phyloP scores from a whole-genome alignment of 2,888 invertebrate genomes.

The Liopterus haemorrhoidalis region DNA sequence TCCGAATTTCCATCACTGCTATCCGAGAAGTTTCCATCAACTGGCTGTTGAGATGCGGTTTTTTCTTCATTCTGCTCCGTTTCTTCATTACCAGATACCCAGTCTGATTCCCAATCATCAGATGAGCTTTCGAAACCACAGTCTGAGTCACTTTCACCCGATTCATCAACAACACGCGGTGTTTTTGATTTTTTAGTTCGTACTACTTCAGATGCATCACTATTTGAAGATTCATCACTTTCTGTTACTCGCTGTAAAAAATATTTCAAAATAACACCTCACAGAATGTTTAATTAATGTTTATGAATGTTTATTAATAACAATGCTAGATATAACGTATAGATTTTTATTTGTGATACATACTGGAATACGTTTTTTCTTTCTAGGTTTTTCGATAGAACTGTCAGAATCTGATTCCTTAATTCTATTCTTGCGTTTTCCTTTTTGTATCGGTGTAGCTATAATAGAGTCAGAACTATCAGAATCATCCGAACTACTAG shows the following conservation, averaged over 20 bases:
- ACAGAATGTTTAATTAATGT: not conserved
- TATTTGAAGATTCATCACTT: conserved; percentile 45
- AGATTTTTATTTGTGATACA: conserved; percentile 36
- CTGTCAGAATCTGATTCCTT: conserved; percentile 41
- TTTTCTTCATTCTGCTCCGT: conserved; percentile 2
- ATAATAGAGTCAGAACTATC: conserved; percentile 18
- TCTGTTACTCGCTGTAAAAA: conserved; percentile 48
- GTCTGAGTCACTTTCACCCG: conserved; percentile 23
- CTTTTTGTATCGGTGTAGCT: conserved; percentile 11
- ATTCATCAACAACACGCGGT: conserved; percentile 27
- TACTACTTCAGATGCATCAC: conserved; percentile 39
- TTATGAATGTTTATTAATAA: not conserved
- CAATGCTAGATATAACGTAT: conserved; percentile 1
- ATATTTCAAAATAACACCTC: conserved; percentile 14
- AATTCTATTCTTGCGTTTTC: conserved; percentile 25
- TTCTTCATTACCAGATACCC: conserved; percentile 14
- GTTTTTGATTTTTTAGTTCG: conserved; percentile 28
- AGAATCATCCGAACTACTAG: conserved; percentile 31
- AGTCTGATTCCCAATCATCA: conserved; percentile 30
- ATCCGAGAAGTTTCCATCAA: conserved; percentile 47
- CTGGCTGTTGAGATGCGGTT: conserved; percentile 5
- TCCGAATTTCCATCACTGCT: conserved; percentile 68
- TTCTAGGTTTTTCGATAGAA: conserved; percentile 43
- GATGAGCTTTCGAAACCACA: conserved; percentile 36
- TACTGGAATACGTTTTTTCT: conserved; percentile 47